These are phyloP conservation scores for Drosophila siamana DNA, from an alignment of 2,888 invertebrate genomes.

Conservation along the genomic window DNA sequence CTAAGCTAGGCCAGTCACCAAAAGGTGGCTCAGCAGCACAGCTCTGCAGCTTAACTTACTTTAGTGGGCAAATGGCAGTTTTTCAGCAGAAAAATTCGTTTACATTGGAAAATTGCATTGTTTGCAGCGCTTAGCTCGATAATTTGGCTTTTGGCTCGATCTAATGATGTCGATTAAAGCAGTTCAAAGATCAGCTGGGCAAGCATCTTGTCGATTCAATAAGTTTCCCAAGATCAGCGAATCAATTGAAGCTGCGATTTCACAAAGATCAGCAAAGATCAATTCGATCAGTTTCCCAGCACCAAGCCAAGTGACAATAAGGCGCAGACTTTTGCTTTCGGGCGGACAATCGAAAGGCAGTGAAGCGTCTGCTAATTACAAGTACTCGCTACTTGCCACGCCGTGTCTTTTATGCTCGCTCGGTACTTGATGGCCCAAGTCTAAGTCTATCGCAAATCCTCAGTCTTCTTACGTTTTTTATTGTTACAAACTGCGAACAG, in stretches of 20 bases:
- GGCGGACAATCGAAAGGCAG: conserved; percentile 58
- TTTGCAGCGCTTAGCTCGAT: conserved; percentile 67
- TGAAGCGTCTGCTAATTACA: conserved; percentile 64
- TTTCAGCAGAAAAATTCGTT: conserved; percentile 62
- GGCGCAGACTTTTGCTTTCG: conserved; percentile 38
- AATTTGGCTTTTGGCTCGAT: conserved; percentile 65
- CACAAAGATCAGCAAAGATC: conserved; percentile 26
- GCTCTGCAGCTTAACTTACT: conserved; percentile 75
- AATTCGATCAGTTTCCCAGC: conserved; percentile 32
- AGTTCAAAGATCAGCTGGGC: conserved; percentile 34
- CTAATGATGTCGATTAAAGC: conserved; percentile 45
- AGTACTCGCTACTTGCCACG: conserved; percentile 48
- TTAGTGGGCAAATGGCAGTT: conserved; percentile 77
- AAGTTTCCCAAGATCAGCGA: conserved; percentile 2
- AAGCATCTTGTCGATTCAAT: too few species aligned
- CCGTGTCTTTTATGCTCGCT: conserved; percentile 31
- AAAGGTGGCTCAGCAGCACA: conserved; percentile 1
- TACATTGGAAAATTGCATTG: conserved; percentile 49
- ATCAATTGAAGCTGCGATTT: conserved; percentile 24
- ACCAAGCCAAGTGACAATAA: conserved; percentile 54
- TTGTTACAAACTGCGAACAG: conserved; percentile 63
- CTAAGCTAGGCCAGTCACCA: conserved; percentile 14
- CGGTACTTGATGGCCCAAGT: conserved; percentile 72
- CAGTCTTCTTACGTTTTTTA: conserved; percentile 52
- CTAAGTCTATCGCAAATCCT: conserved; percentile 65